Conservation (phyloP, 2,113 vertebrate species). For the Platysternon megacephalum region DNA sequence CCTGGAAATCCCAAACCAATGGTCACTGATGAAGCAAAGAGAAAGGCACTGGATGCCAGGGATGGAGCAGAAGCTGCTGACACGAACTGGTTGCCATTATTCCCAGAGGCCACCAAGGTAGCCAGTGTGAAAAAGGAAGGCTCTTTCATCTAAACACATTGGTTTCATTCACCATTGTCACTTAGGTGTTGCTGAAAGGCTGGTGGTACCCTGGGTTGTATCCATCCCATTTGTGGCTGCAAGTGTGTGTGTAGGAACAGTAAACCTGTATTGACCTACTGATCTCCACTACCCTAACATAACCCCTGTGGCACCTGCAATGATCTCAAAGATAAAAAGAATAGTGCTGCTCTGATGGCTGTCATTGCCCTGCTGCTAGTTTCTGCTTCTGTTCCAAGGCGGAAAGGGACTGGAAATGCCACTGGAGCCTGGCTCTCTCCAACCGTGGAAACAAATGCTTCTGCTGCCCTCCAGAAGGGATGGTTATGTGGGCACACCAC, state of each 20-base stretch:
- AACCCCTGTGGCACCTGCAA: background rate
- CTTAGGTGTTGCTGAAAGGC: background rate
- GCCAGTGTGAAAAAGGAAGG: background rate
- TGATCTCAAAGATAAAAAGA: background rate
- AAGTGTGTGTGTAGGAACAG: background rate
- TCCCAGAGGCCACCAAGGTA: background rate
- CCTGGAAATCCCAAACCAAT: background rate
- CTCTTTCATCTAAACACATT: background rate
- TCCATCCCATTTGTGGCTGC: background rate
- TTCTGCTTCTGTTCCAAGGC: background rate
- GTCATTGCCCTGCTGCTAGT: background rate
- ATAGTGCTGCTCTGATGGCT: background rate
- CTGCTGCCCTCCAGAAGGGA: background rate
- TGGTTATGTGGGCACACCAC: background rate
- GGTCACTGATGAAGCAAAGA: background rate
- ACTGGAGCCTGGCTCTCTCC: background rate
- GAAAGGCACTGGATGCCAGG: background rate
- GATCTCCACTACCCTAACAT: background rate
- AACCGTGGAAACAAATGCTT: background rate
- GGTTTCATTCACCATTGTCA: background rate
- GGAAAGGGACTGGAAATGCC: background rate
- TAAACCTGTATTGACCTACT: background rate
- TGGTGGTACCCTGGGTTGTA: background rate
- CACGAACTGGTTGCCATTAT: background rate
- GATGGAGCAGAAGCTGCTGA: background rate